Evolutionary conservation across 2,888 invertebrate genomes (phyloP).

Genomic region (Linnaemya vulpina): DNA sequence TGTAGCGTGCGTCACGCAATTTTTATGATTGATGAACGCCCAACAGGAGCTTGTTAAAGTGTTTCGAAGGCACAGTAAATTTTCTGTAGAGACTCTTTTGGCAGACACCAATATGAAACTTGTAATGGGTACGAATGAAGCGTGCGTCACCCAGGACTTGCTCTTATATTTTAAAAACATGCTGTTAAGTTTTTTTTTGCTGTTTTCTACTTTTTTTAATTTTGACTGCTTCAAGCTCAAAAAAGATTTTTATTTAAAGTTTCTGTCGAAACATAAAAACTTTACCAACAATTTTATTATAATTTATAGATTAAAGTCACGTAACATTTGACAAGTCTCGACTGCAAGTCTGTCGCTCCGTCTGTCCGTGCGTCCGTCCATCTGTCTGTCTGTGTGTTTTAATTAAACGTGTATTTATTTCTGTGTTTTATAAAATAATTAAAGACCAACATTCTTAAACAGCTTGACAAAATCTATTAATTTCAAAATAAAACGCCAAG

Average conservation of each 20-base stretch:
- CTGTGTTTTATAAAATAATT: constrained; percentile 16
- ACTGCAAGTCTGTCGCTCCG: constrained; percentile 10
- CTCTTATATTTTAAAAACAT: no score
- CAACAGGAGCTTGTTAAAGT: no score
- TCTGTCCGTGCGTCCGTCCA: constrained; percentile 28
- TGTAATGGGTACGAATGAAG: no score
- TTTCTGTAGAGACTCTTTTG: constrained; percentile 3
- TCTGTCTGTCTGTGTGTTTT: constrained; percentile 19
- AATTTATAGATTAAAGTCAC: constrained; percentile 57
- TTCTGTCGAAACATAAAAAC: background rate
- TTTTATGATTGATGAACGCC: no score
- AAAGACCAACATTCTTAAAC: constrained; percentile 19
- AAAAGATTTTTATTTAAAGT: background rate
- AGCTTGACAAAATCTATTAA: constrained; percentile 23
- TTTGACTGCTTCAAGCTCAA: background rate
- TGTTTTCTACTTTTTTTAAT: no score
- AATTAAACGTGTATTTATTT: constrained; percentile 27
- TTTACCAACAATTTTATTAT: constrained; percentile 20
- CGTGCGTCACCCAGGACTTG: background rate
- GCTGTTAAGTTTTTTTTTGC: no score
- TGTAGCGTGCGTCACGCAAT: no score
- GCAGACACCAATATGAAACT: no score
- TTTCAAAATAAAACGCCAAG: constrained; percentile 4
- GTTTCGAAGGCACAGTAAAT: background rate
- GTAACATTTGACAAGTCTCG: constrained; percentile 35